These are phyloP conservation scores for Melitaea athalia DNA, from an alignment of 2,888 invertebrate species.

Conservation along the genomic window DNA sequence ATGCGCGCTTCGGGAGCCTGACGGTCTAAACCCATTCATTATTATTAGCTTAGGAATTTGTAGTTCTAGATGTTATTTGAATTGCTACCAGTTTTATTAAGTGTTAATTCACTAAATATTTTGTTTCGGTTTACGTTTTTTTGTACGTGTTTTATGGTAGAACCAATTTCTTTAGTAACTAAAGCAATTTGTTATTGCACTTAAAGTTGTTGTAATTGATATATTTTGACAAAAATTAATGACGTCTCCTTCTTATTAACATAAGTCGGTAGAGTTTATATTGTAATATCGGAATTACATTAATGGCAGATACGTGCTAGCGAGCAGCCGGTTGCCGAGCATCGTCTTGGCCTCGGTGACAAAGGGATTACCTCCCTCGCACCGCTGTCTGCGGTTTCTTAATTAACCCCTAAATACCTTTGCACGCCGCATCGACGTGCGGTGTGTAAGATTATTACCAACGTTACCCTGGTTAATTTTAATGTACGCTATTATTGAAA, in stretches of 20 bases:
- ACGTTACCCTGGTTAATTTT: slow-evolving; percentile 74
- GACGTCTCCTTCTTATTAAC: neutral
- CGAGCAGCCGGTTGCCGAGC: slow-evolving; percentile 45
- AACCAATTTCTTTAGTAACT: neutral
- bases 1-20: slow-evolving; percentile 70
- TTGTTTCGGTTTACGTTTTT: too few species aligned
- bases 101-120: neutral
- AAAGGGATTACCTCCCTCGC: slow-evolving; percentile 70
- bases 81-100: neutral
- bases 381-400: slow-evolving; percentile 75
- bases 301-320: slow-evolving; percentile 49
- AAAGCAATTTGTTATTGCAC: neutral
- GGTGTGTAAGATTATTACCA: slow-evolving; percentile 74
- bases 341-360: slow-evolving; percentile 70
- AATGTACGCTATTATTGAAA: slow-evolving; percentile 74
- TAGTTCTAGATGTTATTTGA: slow-evolving; percentile 3
- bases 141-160: too few species aligned
- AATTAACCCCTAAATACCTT: slow-evolving; percentile 80
- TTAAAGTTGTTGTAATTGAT: neutral
- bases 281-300: slow-evolving; percentile 50
- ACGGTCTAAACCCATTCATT: slow-evolving; percentile 58
- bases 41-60: slow-evolving; percentile 65
- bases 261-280: neutral
- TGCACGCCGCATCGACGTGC: slow-evolving; percentile 61
- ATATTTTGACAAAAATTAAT: neutral